These are phyloP conservation scores for Sigmodon hispidus DNA, from an alignment of 2,113 vertebrate genomes.

Conservation along the genomic window DNA sequence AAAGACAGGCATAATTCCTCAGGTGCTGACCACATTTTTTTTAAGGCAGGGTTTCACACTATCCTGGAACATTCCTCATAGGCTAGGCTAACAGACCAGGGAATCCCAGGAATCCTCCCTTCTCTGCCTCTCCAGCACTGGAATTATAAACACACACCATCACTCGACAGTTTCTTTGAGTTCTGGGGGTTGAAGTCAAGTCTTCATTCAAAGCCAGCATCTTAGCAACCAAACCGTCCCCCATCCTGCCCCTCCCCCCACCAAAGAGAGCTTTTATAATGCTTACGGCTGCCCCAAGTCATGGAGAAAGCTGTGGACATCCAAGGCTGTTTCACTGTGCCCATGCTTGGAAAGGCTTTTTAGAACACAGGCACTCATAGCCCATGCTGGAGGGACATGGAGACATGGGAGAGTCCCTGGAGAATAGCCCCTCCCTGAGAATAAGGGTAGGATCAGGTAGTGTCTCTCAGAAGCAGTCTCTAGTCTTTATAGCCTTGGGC, in stretches of 20 bases:
- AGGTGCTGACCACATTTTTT: background rate
- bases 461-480: background rate
- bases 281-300: background rate
- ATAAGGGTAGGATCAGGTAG: background rate
- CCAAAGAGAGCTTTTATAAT: fast-evolving
- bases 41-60: background rate
- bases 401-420: background rate
- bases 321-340: background rate
- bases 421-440: fast-evolving
- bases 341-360: background rate
- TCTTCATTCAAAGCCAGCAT: background rate
- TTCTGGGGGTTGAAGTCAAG: no score
- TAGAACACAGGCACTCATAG: background rate
- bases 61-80: background rate
- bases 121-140: background rate
- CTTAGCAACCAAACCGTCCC: background rate
- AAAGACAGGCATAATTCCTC: background rate
- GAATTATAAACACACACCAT: background rate
- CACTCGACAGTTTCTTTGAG: no score
- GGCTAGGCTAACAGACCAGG: no score
- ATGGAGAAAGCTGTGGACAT: fast-evolving
- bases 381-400: background rate
- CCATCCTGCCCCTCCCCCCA: no score
- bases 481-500: background rate
- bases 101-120: background rate